Conservation (phyloP, 2,797 vertebrate species). For the Meriones psammophilus region DNA sequence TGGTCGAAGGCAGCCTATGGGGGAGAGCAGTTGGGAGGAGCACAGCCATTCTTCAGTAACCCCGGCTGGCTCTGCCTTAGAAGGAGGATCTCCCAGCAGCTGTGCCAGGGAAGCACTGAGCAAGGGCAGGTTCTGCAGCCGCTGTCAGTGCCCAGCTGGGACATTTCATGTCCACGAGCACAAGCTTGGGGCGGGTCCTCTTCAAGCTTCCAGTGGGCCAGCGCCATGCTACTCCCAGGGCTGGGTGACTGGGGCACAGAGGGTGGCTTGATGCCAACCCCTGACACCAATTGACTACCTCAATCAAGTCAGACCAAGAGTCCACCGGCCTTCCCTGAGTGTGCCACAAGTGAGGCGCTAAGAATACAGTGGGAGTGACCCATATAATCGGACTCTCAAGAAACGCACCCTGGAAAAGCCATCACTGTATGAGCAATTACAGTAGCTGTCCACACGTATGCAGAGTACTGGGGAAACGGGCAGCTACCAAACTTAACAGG, state of each 20-base stretch:
- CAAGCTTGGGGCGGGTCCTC: conserved; percentile 54
- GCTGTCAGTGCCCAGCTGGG: conserved; percentile 34
- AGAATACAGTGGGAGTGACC: conserved; percentile 1
- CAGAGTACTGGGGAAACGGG: conserved; percentile 15
- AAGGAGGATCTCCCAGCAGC: conserved; percentile 1
- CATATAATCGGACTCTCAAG: background rate
- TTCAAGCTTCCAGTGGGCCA: conserved; percentile 35
- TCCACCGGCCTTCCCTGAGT: background rate
- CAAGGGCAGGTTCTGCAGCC: conserved; percentile 62
- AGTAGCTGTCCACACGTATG: background rate
- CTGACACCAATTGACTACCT: background rate
- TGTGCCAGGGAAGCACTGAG: background rate
- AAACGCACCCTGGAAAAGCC: background rate
- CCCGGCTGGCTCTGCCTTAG: background rate
- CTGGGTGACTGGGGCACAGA: background rate
- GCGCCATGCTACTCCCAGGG: background rate
- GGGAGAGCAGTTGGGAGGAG: conserved; percentile 15
- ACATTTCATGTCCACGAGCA: conserved; percentile 51
- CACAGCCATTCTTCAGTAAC: conserved; percentile 17
- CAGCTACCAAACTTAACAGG: background rate
- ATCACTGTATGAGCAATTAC: background rate
- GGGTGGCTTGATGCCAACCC: background rate
- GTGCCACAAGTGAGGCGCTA: background rate
- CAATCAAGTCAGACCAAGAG: background rate
- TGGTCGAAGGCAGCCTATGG: conserved; percentile 97